A percentile compares a stretch with the other conserved stretches of the same genome.
Evolutionary conservation across 2,888 invertebrate species (phyloP).

Genomic region (Rotaria sp.): DNA sequence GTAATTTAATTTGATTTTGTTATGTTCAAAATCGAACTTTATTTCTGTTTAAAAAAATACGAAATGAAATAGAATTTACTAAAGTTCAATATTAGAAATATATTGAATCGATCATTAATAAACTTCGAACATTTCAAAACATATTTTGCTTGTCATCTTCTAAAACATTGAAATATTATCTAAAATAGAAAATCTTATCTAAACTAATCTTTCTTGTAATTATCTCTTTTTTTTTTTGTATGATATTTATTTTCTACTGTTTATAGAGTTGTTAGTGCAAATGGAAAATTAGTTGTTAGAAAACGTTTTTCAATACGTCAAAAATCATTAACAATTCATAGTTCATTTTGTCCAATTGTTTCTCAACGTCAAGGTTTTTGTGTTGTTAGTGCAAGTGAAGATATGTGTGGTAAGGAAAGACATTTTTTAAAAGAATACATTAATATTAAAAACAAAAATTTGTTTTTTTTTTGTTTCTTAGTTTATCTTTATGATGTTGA

Average conservation of each 20-base stretch:
- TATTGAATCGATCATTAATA: too few relatives aligned
- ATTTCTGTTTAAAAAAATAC: too few relatives aligned
- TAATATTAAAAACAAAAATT: slow-evolving; percentile 40
- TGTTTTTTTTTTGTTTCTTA: slow-evolving; percentile 49
- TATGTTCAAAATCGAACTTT: too few relatives aligned
- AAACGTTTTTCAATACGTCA: slow-evolving; percentile 38
- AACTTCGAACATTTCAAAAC: too few relatives aligned
- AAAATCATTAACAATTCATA: slow-evolving; percentile 55
- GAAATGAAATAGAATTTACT: too few relatives aligned
- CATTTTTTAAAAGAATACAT: not conserved
- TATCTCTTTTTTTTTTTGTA: too few relatives aligned
- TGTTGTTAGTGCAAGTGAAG: slow-evolving; percentile 59
- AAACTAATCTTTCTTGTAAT: too few relatives aligned
- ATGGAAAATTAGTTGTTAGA: not conserved
- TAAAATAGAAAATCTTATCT: too few relatives aligned
- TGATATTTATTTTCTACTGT: not conserved
- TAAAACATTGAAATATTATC: too few relatives aligned
- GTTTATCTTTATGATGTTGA: slow-evolving; percentile 73
- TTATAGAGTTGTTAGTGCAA: not conserved
- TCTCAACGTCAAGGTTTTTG: slow-evolving; percentile 69
- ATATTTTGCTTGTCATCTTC: too few relatives aligned
- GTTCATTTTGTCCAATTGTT: slow-evolving; percentile 77
- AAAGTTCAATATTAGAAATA: too few relatives aligned
- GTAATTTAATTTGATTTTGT: too few relatives aligned
- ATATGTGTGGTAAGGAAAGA: not conserved